These are phyloP conservation scores for Spodoptera litura DNA, from an alignment of 1,140 invertebrate species.

Conservation along the genomic window DNA sequence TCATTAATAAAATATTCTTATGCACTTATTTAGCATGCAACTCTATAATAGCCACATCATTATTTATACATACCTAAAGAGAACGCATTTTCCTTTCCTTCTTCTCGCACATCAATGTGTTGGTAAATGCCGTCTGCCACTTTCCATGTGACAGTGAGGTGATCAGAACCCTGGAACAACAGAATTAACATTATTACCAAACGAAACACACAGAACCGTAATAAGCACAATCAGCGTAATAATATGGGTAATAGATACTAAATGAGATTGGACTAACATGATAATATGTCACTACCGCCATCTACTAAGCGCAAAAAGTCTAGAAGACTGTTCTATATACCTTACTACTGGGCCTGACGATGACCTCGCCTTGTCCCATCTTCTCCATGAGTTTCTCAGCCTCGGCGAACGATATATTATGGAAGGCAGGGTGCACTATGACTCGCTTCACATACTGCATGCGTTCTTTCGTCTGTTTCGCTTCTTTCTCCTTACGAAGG, in stretches of 20 bases:
- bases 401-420: conserved; percentile 98
- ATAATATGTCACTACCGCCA: too few species aligned
- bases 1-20: background rate
- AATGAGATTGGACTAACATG: too few species aligned
- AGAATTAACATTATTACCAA: conserved; percentile 20
- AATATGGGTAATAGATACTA: too few species aligned
- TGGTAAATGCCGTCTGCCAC: conserved; percentile 97
- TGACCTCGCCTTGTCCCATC: conserved; percentile 98
- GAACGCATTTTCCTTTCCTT: conserved; percentile 98
- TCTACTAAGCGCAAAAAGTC: too few species aligned
- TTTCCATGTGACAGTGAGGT: conserved; percentile 99
- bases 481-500: conserved; percentile 91
- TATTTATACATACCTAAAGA: conserved; percentile 91
- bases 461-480: conserved; percentile 92
- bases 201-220: too few species aligned
- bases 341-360: conserved; percentile 98
- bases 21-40: conserved; percentile 31
- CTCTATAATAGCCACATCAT: conserved; percentile 9
- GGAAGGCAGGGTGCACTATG: conserved; percentile 98
- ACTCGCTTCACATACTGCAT: conserved; percentile 97
- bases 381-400: conserved; percentile 95
- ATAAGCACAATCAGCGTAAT: too few species aligned
- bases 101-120: conserved; percentile 98
- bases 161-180: conserved; percentile 92
- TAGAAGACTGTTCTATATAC: conserved; percentile 63